Conservation (phyloP, 2,113 vertebrate species). For the Vimba vimba region DNA sequence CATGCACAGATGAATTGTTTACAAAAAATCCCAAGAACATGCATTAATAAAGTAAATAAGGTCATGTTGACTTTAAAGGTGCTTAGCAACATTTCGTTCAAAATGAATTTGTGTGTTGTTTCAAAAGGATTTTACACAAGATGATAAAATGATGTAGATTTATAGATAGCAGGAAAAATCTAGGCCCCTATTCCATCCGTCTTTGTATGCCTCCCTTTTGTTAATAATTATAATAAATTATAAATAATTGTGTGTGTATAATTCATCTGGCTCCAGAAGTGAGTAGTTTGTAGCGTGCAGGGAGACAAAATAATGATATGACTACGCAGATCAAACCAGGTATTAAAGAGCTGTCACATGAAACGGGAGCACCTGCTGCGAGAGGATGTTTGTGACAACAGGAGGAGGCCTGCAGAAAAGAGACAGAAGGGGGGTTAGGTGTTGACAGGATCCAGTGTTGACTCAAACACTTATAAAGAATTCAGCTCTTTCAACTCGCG, state of each 20-base stretch:
- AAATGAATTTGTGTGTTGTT: not conserved
- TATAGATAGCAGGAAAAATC: not conserved
- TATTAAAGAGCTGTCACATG: constrained; percentile 60
- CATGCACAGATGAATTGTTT: not conserved
- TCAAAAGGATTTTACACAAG: not conserved
- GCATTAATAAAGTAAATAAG: constrained; percentile 3
- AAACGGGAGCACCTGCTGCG: constrained; percentile 51
- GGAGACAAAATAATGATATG: constrained; percentile 32
- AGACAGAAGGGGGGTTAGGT: not conserved
- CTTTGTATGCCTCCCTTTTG: not conserved
- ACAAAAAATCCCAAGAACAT: not conserved
- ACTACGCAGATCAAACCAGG: constrained; percentile 48
- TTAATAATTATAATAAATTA: constrained; percentile 13
- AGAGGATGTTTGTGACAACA: constrained; percentile 56
- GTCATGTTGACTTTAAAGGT: constrained; percentile 14
- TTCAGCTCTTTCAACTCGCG: constrained; percentile 50
- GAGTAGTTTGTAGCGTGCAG: constrained; percentile 44
- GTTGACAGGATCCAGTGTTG: constrained; percentile 51
- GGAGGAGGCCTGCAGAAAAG: constrained; percentile 38
- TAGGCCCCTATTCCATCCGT: not conserved
- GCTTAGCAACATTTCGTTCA: constrained; percentile 9
- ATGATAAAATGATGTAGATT: constrained; percentile 1
- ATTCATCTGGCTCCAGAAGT: constrained; percentile 44
- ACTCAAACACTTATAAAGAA: constrained; percentile 44
- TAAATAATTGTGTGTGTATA: constrained; percentile 4